A percentile compares a stretch with the other conserved stretches of the same genome.
These are phyloP conservation scores for Meiosimyza platycephala DNA, from an alignment of 2,888 invertebrate species.

Conservation along the genomic window DNA sequence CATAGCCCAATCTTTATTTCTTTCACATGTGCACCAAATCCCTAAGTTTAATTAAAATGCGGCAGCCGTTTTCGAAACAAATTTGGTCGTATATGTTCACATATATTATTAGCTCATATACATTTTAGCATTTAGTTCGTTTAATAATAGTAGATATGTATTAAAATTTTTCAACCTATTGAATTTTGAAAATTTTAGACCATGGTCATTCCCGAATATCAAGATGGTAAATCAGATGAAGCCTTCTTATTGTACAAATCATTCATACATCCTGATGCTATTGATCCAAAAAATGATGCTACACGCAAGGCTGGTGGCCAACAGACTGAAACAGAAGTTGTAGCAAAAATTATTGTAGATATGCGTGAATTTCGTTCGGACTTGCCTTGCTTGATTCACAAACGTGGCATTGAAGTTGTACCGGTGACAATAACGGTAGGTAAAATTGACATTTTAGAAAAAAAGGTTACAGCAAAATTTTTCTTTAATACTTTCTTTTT, in stretches of 20 bases:
- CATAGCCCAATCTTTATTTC: too few species aligned
- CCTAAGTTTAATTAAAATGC: too few species aligned
- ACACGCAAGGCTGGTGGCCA: slow-evolving; percentile 70
- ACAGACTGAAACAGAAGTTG: slow-evolving; percentile 76
- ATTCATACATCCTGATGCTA: slow-evolving; percentile 54
- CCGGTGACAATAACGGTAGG: slow-evolving; percentile 83
- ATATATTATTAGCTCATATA: too few species aligned
- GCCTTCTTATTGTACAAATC: slow-evolving; percentile 67
- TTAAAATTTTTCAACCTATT: too few species aligned
- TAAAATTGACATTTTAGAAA: neutral
- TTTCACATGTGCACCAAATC: too few species aligned
- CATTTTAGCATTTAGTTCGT: too few species aligned
- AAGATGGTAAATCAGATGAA: slow-evolving; percentile 84
- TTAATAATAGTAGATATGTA: too few species aligned
- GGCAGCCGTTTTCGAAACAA: too few species aligned
- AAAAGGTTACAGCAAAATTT: too few species aligned
- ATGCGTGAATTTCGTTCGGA: slow-evolving; percentile 98
- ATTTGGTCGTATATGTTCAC: too few species aligned
- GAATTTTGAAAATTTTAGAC: slow-evolving; percentile 68
- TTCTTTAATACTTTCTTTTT: neutral
- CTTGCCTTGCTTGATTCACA: slow-evolving; percentile 92
- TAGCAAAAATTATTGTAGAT: slow-evolving; percentile 85
- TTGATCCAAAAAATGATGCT: slow-evolving; percentile 72
- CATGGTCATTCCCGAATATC: slow-evolving; percentile 89
- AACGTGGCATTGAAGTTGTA: slow-evolving; percentile 90